Conservation (phyloP, 2,797 vertebrate genomes). For the Syncerus caffer region DNA sequence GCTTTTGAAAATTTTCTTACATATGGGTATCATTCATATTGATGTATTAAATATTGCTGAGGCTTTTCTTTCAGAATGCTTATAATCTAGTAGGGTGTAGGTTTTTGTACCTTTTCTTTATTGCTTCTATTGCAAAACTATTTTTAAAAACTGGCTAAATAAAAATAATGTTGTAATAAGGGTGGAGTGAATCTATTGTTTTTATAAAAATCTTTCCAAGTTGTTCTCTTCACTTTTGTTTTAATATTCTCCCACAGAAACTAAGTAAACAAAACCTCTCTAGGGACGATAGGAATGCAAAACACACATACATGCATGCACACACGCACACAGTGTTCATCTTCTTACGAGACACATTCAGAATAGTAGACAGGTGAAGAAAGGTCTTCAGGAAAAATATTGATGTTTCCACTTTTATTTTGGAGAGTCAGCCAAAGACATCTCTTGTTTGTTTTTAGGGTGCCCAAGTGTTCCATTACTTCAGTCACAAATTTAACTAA, state of each 20-base stretch:
- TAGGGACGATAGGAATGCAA: constrained; percentile 59
- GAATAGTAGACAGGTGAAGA: not conserved
- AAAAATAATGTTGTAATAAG: constrained; percentile 78
- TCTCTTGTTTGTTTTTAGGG: not conserved
- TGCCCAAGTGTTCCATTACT: not conserved
- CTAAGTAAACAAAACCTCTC: constrained; percentile 75
- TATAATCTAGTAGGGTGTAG: not conserved
- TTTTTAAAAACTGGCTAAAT: constrained; percentile 69
- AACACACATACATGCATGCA: not conserved
- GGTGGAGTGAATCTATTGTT: constrained; percentile 72
- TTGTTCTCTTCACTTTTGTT: constrained; percentile 75
- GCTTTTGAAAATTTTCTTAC: not conserved
- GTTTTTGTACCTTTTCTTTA: constrained; percentile 58
- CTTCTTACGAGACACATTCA: not conserved
- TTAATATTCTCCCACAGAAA: constrained; percentile 75
- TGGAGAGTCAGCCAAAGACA: not conserved
- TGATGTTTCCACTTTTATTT: constrained; percentile 21
- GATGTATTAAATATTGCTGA: not conserved
- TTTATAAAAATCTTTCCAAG: constrained; percentile 76
- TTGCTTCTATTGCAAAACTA: constrained; percentile 61
- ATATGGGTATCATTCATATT: not conserved
- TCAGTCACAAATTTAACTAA: not conserved
- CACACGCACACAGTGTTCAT: constrained; percentile 23
- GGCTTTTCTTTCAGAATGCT: not conserved
- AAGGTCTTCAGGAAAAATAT: constrained; percentile 21